Base-by-base conservation (phyloP, 2,888 invertebrate species). In the Limenitis camilla region DNA sequence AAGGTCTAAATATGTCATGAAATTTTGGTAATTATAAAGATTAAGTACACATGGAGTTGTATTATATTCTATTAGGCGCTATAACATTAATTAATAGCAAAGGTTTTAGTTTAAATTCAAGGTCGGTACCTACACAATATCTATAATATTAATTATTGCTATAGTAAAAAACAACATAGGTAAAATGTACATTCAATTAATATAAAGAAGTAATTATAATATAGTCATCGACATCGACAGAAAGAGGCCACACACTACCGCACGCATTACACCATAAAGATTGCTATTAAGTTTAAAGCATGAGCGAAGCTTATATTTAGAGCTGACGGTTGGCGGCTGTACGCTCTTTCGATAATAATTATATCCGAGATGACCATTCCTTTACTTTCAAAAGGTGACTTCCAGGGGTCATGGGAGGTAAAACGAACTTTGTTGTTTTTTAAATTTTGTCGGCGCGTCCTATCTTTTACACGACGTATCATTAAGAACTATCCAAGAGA, bases 261-360 rank as follows among this genome's bases (percentile, higher is more conserved):
- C 66, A 71, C 62, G 75, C 76, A 79, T 78, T 78, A 77, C 77
- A 76, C 77, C 79, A 80, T 83, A 84, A 85, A 85, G 81, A 85
- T 86, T 81, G 81, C 82, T 84, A 86, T 86, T 86, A 86, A 81
- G 74, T 80, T 75, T 78, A 79, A 79, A 78, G 78, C 74, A 70
- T 66, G 72, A 72, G 70, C 73, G 74, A 61, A 68, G 61, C 70
- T 76, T 75, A 76, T 78, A 75, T 77, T 76, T 75, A 76, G 71
- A 72, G 78, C 80, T 81, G 82, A 77, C 78, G 81, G 74, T 77
- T 73, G 71, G 70, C 78, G 72, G 76, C 72, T 62, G 55, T 65
- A 62, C 50, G 50, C 65, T 68, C 67, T 69, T 62, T 65, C 65
- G 70, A 74, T 82, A 82, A 83, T 83, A 82, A 83, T 83, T 84